phyloP scores from a whole-genome alignment of 2,113 vertebrate genomes.

The Chaetodon auriga region DNA sequence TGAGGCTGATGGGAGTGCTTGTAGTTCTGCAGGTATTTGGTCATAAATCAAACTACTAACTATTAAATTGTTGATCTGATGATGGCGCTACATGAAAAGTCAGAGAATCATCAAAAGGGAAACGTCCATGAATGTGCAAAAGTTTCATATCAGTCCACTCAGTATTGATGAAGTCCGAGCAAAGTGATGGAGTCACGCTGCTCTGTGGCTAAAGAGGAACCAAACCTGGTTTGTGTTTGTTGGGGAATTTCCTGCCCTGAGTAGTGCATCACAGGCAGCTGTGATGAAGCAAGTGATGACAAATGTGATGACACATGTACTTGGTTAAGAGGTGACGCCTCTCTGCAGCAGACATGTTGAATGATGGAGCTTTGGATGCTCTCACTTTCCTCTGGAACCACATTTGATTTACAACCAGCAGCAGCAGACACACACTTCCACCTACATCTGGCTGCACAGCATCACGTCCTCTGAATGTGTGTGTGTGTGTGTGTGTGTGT shows the following conservation, averaged over 20 bases:
- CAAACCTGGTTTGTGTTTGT: not conserved
- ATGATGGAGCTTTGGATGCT: not conserved
- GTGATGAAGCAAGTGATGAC: not conserved
- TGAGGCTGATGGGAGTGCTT: too few relatives aligned
- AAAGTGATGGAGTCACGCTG: not conserved
- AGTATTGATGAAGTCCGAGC: too few relatives aligned
- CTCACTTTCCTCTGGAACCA: not conserved
- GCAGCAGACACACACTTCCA: not conserved
- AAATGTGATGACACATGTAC: not conserved
- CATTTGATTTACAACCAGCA: not conserved
- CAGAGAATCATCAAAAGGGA: too few relatives aligned
- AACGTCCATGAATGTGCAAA: too few relatives aligned
- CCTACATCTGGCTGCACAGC: not conserved
- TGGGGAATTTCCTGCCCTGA: not conserved
- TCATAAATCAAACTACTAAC: too few relatives aligned
- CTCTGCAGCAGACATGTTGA: not conserved
- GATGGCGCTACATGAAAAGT: too few relatives aligned
- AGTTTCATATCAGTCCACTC: too few relatives aligned
- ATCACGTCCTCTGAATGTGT: conserved; percentile 1
- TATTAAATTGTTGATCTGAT: too few relatives aligned
- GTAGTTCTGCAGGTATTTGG: too few relatives aligned
- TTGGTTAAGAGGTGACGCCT: not conserved
- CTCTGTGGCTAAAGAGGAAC: not conserved
- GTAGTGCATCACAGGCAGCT: not conserved
- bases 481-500: not conserved